phyloP scores from a whole-genome alignment of 2,797 vertebrate genomes.

The Tinamus major region DNA sequence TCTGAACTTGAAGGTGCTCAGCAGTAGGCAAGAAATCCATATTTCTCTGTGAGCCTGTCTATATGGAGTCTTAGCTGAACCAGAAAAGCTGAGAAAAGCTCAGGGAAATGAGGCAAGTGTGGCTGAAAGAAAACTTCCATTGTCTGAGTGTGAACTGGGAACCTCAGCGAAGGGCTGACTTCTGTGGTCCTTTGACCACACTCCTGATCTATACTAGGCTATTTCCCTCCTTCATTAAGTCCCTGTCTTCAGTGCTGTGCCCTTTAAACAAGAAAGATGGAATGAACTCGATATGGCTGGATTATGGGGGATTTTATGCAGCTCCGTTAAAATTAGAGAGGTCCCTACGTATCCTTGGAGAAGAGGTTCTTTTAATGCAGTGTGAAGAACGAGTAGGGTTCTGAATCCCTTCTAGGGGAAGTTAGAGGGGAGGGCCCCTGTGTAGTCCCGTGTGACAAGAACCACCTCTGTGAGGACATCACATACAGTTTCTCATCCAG shows the following conservation, averaged over 20 bases:
- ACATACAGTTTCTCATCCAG: neutral
- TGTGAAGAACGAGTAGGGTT: neutral
- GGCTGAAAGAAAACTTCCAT: neutral
- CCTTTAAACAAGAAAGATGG: neutral
- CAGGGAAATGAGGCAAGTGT: neutral
- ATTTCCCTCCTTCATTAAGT: neutral
- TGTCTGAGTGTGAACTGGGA: neutral
- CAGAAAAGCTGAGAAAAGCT: neutral
- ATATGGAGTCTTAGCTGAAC: neutral
- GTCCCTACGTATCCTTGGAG: neutral
- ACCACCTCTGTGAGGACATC: neutral
- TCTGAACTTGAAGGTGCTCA: neutral
- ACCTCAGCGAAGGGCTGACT: neutral
- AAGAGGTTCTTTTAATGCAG: neutral
- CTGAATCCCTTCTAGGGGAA: neutral
- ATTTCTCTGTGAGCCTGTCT: neutral
- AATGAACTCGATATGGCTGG: neutral
- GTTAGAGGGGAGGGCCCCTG: neutral
- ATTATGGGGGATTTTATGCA: neutral
- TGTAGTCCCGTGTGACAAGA: neutral
- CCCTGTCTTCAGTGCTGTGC: neutral
- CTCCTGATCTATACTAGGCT: neutral
- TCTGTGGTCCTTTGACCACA: neutral
- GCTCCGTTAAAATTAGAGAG: neutral
- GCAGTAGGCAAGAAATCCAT: neutral